A percentile compares a stretch with the other conserved stretches of the same genome.
phyloP scores from a whole-genome alignment of 2,888 invertebrate species.

The Dusona sp. region DNA sequence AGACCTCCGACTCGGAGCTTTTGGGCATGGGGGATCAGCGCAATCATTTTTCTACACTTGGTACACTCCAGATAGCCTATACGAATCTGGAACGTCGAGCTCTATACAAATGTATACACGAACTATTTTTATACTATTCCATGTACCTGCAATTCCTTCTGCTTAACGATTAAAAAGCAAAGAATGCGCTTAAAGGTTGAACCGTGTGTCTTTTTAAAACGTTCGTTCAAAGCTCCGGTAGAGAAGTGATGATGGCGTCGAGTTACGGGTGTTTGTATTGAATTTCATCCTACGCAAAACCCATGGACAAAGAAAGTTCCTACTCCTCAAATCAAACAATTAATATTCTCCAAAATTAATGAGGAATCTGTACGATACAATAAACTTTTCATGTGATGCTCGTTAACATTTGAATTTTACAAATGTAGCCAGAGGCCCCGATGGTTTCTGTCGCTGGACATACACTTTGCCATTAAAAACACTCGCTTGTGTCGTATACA shows the following conservation, averaged over 20 bases:
- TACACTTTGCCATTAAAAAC: conserved; percentile 23
- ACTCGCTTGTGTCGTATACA: neutral
- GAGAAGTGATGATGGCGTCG: neutral
- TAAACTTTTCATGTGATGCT: neutral
- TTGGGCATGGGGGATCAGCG: conserved; percentile 1
- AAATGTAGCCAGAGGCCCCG: neutral
- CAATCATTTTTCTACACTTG: conserved; percentile 33
- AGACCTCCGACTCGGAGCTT: conserved; percentile 1
- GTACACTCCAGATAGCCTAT: conserved; percentile 4
- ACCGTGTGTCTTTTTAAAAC: neutral
- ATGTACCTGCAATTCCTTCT: conserved; percentile 23
- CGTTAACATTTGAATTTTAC: conserved; percentile 12
- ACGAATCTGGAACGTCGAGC: neutral
- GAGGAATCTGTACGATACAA: conserved; percentile 10
- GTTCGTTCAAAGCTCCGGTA: neutral
- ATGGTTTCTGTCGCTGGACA: conserved; percentile 1
- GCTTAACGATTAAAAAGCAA: conserved; percentile 42
- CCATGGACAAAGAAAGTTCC: neutral
- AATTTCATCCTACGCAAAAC: neutral
- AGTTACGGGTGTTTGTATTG: neutral
- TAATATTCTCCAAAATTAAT: neutral
- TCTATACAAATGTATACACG: conserved; percentile 1
- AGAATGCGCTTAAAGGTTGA: neutral
- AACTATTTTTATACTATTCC: conserved; percentile 9
- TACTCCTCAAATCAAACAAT: neutral